Base-by-base conservation (phyloP, 2,113 vertebrate species). In the Microtus oregoni region DNA sequence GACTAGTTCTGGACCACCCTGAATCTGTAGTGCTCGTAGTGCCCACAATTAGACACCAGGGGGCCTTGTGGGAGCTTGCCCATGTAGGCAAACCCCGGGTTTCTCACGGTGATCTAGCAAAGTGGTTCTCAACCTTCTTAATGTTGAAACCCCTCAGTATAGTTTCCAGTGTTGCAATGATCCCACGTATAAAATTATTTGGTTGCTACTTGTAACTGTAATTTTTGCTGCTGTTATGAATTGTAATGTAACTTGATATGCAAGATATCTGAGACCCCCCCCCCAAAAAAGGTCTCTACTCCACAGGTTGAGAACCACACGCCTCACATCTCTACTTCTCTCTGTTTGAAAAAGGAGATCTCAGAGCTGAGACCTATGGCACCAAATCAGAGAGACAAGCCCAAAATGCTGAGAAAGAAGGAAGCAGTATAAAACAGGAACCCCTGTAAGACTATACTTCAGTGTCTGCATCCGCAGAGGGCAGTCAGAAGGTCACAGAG, bases 391-490 rank as follows among this genome's bases (percentile, higher is more conserved):
- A 0, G n/a, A 90, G 55, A 72, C 9, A n/a, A 52, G 38, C 38
- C 70, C 58, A 26, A 85, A 68, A 70, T 9, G 3, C 55, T 41
- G 68, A 55, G 8, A 14, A 63, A 44, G 50, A 9, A 79, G 12
- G 24, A 20, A 77, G 11, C 75, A 67, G 30, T 38, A 5, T 22
- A 26, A 50, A 47, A 2, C 0, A 7, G 3, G 4, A 12, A 12
- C 4, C 24, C 0, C 20, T 41, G 0, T 14, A 7, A 73, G 65
- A 8, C 26, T 14, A 32, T 6, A 32, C 14, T 13, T 44, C 22
- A 22, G 11, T 10, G 1, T 15, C 1, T 0, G 9, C 7, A 0
- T 32, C 73, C 5, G 0, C 14, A 32, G 8, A 58, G 38, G 30
- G 50, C 19, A 4, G 19, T 41, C 61, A 44, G 67, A 55, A 55